Conservation (phyloP, 2,113 vertebrate species). For the Vireo altiloquus region DNA sequence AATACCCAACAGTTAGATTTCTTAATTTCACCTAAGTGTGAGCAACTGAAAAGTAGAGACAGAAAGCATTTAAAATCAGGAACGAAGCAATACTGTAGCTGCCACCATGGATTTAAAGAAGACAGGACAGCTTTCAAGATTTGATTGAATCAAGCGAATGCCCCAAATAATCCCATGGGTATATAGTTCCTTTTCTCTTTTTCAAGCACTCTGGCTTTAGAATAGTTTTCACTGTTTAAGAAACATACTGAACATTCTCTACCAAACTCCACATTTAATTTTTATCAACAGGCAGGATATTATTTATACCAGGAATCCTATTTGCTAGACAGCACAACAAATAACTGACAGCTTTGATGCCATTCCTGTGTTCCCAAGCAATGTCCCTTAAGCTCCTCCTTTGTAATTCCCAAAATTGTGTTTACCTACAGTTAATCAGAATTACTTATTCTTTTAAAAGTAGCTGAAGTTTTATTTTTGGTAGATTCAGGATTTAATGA, state of each 20-base stretch:
- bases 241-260: not conserved
- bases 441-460: not conserved
- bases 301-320: not conserved
- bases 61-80: conserved; percentile 65
- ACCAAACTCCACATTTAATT: not conserved
- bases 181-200: not conserved
- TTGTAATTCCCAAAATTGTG: not conserved
- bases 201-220: not conserved
- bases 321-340: not conserved
- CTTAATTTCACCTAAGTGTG: conserved; percentile 76
- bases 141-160: conserved; percentile 9
- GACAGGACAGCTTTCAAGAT: conserved; percentile 37
- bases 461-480: not conserved
- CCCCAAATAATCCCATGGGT: not conserved
- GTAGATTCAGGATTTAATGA: not conserved
- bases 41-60: conserved; percentile 48
- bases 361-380: not conserved
- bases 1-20: conserved; percentile 67
- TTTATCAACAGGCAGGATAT: not conserved
- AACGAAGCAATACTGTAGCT: not conserved
- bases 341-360: not conserved
- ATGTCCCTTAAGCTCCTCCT: not conserved
- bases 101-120: conserved; percentile 39
- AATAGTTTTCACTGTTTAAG: not conserved
- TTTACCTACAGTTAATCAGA: not conserved